Evolutionary conservation across 2,888 invertebrate genomes (phyloP), one percentile per base, ranked within the genome.

Genomic region (Dolomedes plantarius): DNA sequence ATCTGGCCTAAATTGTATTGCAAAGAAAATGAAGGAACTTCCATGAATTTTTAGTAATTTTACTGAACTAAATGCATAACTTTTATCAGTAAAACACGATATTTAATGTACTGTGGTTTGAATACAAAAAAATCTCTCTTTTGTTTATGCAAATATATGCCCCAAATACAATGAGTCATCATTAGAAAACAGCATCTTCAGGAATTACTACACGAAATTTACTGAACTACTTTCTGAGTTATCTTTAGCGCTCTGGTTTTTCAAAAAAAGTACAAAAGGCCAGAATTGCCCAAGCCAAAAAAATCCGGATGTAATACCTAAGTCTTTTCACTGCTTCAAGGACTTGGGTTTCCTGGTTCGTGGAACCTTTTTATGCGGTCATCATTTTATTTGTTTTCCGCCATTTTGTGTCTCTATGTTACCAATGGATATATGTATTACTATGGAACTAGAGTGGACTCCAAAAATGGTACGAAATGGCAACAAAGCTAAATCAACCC

Each of bases 341-440:
- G 56, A 64, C 68, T 32, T 36, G 31, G 39, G 77, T 32, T 56
- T 78, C 67, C 65, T 73, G 72, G 67, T 31, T 41, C 9, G 16
- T 36, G 36, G 41, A 56, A 0, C 50, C 6, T 13, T 56, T 39
- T 13, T 46, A 32, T 50, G 16, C 41, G 13, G 16, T 13, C 36
- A 11, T 16, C 9, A 46, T 46, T 46, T 11, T 46, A 16, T 46
- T 46, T 9, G 39, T 78, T 13, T 31, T 31, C 41, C 19, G n/a
- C 67, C 69, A 56, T 72, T 56, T 56, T 28, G 36, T 6, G 72
- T 69, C 83, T 77, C 77, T 72, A 79, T 86, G 85, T 69, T 79
- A 19, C 79, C 85, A 27, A 79, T 86, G 85, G 85, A 86, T 69
- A 74, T 86, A 36, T 86, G 85, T 74, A 86, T 86, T 50, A 86